Evolutionary conservation across 2,113 vertebrate genomes (phyloP), one percentile per base, ranked within the genome.

Genomic region (Patagioenas fasciata): DNA sequence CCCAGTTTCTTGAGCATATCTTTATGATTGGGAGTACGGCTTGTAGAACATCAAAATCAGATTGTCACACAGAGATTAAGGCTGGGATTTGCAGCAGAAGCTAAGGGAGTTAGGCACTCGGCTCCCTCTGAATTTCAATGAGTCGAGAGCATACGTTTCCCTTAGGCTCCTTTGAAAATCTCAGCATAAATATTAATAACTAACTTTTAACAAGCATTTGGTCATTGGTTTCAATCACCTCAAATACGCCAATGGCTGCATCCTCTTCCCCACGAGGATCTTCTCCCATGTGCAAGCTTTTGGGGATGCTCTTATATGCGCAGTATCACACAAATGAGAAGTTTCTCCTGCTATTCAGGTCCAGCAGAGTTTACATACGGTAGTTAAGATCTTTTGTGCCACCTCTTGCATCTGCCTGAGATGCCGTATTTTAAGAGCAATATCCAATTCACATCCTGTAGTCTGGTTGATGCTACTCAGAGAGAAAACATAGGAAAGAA

Each of bases 11-110:
- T 54, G 11, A 80, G 50, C 31, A 51, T 54, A 62, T 48, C 93
- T 91, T 91, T 93, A 79, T 95, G 92, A 93, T 61, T 70, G 69
- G 61, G 56, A 82, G 32, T 79, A 17, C 8, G 48, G 66, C 88
- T 96, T 95, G 92, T 93, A 96, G 96, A 97, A 91, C 94, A 97
- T 92, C 77, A 93, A 65, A 93, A 97, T 91, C 84, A 93, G 84
- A 79, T 94, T 95, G 86, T 97, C 87, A 95, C 47, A 86, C 62
- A 81, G 74, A 96, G 91, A 96, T 96, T 95, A 93, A 84, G 85
- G 86, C 92, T 87, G 91, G 80, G 95, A 92, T 93, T 95, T 96
- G 32, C 66, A 82, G 58, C 80, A 80, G 84, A 80, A 93, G 83
- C 93, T 91, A 88, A 86, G 95, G 96, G 96, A 96, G 85, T 93